Conservation (phyloP, 2,113 vertebrate species). For the Excalfactoria chinensis region DNA sequence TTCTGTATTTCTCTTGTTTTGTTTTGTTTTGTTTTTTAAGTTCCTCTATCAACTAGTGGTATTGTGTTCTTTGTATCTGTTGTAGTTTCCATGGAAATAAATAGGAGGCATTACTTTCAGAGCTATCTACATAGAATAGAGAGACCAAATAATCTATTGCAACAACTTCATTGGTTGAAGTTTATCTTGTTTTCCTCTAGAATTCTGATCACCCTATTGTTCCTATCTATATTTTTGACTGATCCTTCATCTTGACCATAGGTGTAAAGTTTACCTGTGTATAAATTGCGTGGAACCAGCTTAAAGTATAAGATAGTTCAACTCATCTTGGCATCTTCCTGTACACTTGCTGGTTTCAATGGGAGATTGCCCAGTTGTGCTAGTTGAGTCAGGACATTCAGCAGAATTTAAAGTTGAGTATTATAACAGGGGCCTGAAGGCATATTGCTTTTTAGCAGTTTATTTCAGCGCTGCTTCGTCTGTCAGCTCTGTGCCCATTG, state of each 20-base stretch:
- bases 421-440: neutral
- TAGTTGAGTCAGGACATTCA: fast-evolving
- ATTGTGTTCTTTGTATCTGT: too few species aligned
- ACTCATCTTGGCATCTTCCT: neutral
- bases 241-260: neutral
- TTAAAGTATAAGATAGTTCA: neutral
- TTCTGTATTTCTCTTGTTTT: neutral
- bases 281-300: neutral
- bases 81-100: too few species aligned
- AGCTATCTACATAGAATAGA: neutral
- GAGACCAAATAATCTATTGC: neutral
- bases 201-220: neutral
- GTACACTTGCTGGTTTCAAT: neutral
- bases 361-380: neutral
- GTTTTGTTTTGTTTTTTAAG: neutral
- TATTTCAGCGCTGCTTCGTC: neutral
- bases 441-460: neutral
- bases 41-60: neutral
- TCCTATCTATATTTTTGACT: neutral
- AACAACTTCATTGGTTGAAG: neutral
- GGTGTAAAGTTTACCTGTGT: neutral
- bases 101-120: too few species aligned
- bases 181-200: neutral
- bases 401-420: neutral
- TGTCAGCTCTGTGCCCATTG: neutral